Conservation (phyloP, 2,888 invertebrate species). For the Hemistola chrysoprasaria region DNA sequence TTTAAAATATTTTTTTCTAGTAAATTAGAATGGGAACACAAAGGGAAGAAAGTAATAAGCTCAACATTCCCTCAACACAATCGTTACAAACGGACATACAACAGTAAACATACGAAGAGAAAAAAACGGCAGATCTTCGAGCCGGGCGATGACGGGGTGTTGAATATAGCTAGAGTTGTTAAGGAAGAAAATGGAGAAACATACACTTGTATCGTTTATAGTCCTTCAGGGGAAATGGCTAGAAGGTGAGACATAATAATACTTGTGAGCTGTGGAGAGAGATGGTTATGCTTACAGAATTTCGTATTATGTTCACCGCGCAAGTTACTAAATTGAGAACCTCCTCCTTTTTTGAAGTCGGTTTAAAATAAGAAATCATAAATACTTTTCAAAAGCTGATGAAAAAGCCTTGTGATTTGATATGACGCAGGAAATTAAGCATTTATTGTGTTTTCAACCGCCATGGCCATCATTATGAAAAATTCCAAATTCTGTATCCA, state of each 20-base stretch:
- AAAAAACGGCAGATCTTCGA: slow-evolving; percentile 63
- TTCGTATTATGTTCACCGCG: too few relatives aligned
- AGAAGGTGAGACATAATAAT: slow-evolving; percentile 83
- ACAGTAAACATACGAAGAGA: slow-evolving; percentile 43
- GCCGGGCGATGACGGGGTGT: slow-evolving; percentile 76
- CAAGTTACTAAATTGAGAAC: too few relatives aligned
- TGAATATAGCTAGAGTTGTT: slow-evolving; percentile 82
- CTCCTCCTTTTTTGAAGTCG: too few relatives aligned
- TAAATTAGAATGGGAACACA: slow-evolving; percentile 76
- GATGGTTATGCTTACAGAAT: too few relatives aligned
- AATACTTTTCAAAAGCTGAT: too few relatives aligned
- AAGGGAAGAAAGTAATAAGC: slow-evolving; percentile 63
- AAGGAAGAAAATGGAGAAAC: slow-evolving; percentile 87
- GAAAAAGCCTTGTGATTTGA: too few relatives aligned
- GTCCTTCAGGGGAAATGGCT: slow-evolving; percentile 89
- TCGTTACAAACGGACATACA: slow-evolving; percentile 58
- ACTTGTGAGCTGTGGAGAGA: too few relatives aligned
- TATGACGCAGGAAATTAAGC: too few relatives aligned
- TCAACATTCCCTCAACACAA: slow-evolving; percentile 58
- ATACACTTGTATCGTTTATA: slow-evolving; percentile 91
- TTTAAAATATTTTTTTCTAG: slow-evolving; percentile 36
- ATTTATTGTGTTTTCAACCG: too few relatives aligned
- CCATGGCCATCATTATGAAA: too few relatives aligned
- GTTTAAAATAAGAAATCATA: too few relatives aligned
- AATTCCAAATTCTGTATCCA: too few relatives aligned